Base-by-base conservation (phyloP, 23 tunicate species). In the Ascidia mentula region DNA sequence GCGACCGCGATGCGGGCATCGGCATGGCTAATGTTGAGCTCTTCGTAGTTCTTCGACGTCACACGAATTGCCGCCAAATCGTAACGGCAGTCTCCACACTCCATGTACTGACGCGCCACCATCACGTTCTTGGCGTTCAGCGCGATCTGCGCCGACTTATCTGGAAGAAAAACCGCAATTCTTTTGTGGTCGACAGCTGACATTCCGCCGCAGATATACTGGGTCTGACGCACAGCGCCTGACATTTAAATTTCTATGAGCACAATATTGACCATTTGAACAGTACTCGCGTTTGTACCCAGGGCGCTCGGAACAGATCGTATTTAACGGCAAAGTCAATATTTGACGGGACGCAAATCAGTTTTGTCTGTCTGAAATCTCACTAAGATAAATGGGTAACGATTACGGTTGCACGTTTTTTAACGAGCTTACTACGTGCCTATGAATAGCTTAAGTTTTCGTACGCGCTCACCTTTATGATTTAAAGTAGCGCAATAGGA, bases 21-120 rank as follows among this genome's bases (percentile, higher is more conserved):
- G 31, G 59, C 53, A 30, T 31, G 26, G 32, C 73, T 34, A 34
- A 86, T 5, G 0, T 82, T 79, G 32, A 77, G 18, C 15, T 72
- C 40, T 9, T 73, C 87, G 12, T 46, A 30, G 0, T 77, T 22
- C 32, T 59, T 38, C 5, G 26, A 34, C 20, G 69, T 28, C 18
- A 89, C 37, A n/a, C 45, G 46, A 33, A 89, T 72, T 0, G 71
- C 84, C 4, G 94, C 94, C 33, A 78, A 37, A 37, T 83, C 88
- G 80, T 60, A 38, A 0, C 74, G 45, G 75, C 94, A 89, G 42
- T 83, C 88, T 34, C 80, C 84, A 53, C 94, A 89, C 78, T 89
- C 88, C 61, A 89, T 89, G 59, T 45, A 89, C 30, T 83, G 77
- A 31, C 88, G 73, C 30, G 94, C 80, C 6, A 89, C 72, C 20